These are phyloP conservation scores for Clarias magur DNA, from an alignment of 2,113 vertebrate genomes.

Conservation along the genomic window DNA sequence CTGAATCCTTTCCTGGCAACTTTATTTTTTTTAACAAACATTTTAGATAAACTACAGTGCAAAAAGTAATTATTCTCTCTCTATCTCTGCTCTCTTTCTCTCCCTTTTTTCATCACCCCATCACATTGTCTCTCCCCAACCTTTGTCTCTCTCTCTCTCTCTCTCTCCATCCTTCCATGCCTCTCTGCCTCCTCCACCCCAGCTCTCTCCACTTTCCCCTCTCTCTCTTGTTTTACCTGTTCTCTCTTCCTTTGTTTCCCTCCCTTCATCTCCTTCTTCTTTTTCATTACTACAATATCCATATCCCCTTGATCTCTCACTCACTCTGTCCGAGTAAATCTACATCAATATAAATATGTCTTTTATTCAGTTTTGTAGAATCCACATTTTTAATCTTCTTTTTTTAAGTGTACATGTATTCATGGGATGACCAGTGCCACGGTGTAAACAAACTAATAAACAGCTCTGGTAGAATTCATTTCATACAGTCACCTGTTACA, in stretches of 20 bases:
- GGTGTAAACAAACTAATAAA: background rate
- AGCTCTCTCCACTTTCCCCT: background rate
- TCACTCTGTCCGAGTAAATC: background rate
- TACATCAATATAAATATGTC: background rate
- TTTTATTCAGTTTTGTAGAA: background rate
- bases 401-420: background rate
- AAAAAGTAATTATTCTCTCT: background rate
- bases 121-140: background rate
- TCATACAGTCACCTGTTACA: conserved; percentile 28
- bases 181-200: background rate
- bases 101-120: too few relatives aligned
- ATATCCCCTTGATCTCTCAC: background rate
- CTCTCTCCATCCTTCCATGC: background rate
- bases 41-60: background rate
- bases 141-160: background rate
- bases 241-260: background rate
- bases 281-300: background rate
- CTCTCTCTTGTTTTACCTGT: background rate
- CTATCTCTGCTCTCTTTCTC: background rate
- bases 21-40: background rate
- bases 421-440: too few relatives aligned
- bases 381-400: background rate
- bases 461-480: background rate
- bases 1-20: background rate
- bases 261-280: background rate